These are phyloP conservation scores for Poeciliopsis gracilis DNA, from an alignment of 2,797 vertebrate species.

Conservation along the genomic window DNA sequence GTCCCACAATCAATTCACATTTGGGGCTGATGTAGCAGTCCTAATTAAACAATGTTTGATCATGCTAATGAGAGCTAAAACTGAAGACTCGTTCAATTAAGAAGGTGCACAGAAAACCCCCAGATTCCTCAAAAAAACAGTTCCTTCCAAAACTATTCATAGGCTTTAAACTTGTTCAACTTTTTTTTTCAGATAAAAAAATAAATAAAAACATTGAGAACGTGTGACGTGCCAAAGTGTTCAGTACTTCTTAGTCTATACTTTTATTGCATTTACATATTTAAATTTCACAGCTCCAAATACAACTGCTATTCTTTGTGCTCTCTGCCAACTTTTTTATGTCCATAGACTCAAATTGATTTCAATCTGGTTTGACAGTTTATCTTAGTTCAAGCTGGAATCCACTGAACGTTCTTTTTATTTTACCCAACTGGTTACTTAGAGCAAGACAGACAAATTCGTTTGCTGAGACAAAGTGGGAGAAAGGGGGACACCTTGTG, in stretches of 20 bases:
- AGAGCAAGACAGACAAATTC: background rate
- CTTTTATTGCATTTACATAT: background rate
- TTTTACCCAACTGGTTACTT: background rate
- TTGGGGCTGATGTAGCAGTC: background rate
- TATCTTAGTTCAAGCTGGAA: background rate
- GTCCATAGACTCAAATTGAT: background rate
- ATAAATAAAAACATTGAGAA: background rate
- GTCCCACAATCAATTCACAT: conserved; percentile 17
- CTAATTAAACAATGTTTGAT: background rate
- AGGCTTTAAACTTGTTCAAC: background rate
- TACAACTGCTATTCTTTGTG: background rate
- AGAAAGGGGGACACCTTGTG: conserved; percentile 36
- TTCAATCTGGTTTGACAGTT: background rate
- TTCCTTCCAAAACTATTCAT: background rate
- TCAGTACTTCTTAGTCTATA: background rate
- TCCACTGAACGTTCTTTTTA: background rate
- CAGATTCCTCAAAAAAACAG: background rate
- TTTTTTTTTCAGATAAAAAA: background rate
- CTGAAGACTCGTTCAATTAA: background rate
- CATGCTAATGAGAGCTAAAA: background rate
- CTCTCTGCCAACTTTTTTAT: background rate
- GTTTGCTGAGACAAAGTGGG: conserved; percentile 1
- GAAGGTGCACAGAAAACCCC: background rate
- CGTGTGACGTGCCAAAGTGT: background rate
- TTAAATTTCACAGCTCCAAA: background rate